A percentile compares a stretch with the other conserved stretches of the same genome.
Conservation (phyloP, 2,797 vertebrate genomes). For the Gobionotothen gibberifrons region DNA sequence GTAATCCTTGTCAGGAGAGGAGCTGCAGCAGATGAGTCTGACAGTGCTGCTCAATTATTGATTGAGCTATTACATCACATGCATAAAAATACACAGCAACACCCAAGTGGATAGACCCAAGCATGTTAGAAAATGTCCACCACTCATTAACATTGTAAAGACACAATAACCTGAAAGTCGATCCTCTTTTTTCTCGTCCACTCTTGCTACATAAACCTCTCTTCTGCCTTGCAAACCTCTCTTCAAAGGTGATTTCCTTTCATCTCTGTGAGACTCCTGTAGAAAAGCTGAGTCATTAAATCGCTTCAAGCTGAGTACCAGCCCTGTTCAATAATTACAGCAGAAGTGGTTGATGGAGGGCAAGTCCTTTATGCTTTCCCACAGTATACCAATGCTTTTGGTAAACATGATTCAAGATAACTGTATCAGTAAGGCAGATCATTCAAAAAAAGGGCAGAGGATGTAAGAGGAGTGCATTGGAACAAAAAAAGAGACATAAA, state of each 20-base stretch:
- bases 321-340: constrained; percentile 56
- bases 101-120: constrained; percentile 32
- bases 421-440: constrained; percentile 18
- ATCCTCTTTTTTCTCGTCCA: constrained; percentile 16
- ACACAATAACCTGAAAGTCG: constrained; percentile 14
- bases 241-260: constrained; percentile 56
- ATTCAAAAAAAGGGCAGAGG: constrained; percentile 7
- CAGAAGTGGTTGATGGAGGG: constrained; percentile 33
- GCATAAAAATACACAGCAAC: constrained; percentile 41
- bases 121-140: constrained; percentile 24
- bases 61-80: constrained; percentile 72
- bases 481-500: neutral
- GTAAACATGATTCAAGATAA: constrained; percentile 23
- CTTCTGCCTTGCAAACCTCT: constrained; percentile 36
- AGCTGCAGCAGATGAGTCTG: constrained; percentile 59
- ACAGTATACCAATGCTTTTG: constrained; percentile 25
- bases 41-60: constrained; percentile 78
- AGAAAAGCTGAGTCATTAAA: constrained; percentile 66
- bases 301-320: constrained; percentile 51
- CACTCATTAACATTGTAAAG: constrained; percentile 13
- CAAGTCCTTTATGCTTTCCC: constrained; percentile 34
- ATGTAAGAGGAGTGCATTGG: neutral
- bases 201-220: constrained; percentile 25
- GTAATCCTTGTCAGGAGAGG: constrained; percentile 63
- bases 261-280: constrained; percentile 54